Percentiles rank a stretch among this genome's conserved stretches.
These are phyloP conservation scores for Tridacna gigas DNA, from an alignment of 2,888 invertebrate genomes.

Conservation along the genomic window DNA sequence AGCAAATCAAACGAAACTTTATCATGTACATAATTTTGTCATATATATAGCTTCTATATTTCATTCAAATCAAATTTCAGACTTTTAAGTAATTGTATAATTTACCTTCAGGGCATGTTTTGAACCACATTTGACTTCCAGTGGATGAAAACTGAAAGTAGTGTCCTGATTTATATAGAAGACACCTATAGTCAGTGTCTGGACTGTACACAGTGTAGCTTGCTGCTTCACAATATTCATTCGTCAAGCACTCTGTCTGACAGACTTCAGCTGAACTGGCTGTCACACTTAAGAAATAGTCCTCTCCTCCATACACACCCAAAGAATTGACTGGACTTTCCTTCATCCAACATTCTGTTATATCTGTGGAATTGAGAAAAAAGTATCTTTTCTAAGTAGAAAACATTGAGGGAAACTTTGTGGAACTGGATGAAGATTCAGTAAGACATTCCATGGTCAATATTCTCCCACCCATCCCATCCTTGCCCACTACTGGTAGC, in stretches of 20 bases:
- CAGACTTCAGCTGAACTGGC: background rate
- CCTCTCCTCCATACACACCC: conserved; percentile 23
- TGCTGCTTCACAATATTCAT: conserved; percentile 1
- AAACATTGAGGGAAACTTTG: too few species aligned
- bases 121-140: conserved; percentile 28
- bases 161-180: conserved; percentile 21
- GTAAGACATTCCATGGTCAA: too few species aligned
- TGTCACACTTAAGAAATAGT: conserved; percentile 4
- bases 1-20: too few species aligned
- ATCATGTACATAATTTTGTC: too few species aligned
- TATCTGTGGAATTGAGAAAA: background rate
- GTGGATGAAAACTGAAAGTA: background rate
- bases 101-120: conserved; percentile 23
- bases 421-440: too few species aligned
- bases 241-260: background rate
- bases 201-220: conserved; percentile 14
- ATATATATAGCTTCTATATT: too few species aligned
- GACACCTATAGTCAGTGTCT: conserved; percentile 16
- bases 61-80: too few species aligned
- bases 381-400: too few species aligned
- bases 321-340: background rate
- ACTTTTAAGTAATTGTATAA: background rate
- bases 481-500: too few species aligned
- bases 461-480: too few species aligned
- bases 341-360: conserved; percentile 24